Evolutionary conservation across 1,140 invertebrate species (phyloP).

Genomic region (Zaprionus camerounensis): DNA sequence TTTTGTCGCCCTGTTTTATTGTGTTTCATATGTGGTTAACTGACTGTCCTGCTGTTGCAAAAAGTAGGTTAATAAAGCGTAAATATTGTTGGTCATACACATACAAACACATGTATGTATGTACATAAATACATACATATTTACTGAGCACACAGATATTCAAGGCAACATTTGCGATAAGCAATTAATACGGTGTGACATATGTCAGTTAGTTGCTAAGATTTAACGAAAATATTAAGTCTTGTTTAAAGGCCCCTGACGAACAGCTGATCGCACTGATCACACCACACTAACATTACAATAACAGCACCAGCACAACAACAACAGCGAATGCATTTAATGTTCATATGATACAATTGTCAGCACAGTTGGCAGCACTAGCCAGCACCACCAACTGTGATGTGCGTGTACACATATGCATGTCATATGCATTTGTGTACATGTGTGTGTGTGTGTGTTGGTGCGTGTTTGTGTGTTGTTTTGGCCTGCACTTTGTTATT

Average conservation of each 20-base stretch:
- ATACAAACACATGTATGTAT: constrained; percentile 3
- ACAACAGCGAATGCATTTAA: constrained; percentile 25
- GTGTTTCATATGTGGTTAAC: constrained; percentile 17
- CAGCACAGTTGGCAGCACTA: constrained; percentile 43
- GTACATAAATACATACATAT: neutral
- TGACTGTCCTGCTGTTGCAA: constrained; percentile 29
- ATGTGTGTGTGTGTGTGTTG: constrained; percentile 2
- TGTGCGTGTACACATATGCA: constrained; percentile 11
- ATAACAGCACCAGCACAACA: constrained; percentile 15
- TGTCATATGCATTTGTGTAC: neutral
- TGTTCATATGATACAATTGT: constrained; percentile 35
- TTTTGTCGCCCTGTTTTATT: constrained; percentile 14
- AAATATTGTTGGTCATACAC: constrained; percentile 13
- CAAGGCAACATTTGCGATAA: constrained; percentile 37
- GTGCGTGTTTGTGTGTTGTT: constrained; percentile 42
- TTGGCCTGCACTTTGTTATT: constrained; percentile 59
- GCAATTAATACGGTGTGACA: constrained; percentile 5
- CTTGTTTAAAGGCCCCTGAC: constrained; percentile 14
- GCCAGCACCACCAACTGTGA: constrained; percentile 11
- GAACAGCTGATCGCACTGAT: constrained; percentile 49
- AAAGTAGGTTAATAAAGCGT: constrained; percentile 30
- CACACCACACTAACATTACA: constrained; percentile 28
- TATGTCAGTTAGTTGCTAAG: constrained; percentile 12
- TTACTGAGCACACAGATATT: constrained; percentile 7
- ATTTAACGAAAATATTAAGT: constrained; percentile 30